Conservation (phyloP, 2,888 invertebrate species). For the Spisula subtruncata region DNA sequence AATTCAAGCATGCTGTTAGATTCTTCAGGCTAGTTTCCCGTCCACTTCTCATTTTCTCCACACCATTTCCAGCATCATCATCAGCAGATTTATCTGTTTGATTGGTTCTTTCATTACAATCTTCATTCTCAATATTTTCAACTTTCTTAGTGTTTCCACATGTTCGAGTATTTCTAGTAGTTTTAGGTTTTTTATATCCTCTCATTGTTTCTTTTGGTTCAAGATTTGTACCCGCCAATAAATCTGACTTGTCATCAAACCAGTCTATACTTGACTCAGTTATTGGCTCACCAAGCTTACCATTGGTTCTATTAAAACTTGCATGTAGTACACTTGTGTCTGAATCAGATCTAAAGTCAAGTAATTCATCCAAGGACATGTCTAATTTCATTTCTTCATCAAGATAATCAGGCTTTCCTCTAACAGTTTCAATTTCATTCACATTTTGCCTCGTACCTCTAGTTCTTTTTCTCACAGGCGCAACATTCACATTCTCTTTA, state of each 20-base stretch:
- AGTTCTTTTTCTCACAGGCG: slow-evolving; percentile 1
- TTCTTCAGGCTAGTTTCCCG: slow-evolving; percentile 30
- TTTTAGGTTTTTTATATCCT: slow-evolving; percentile 53
- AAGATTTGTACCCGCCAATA: neutral
- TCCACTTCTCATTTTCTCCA: slow-evolving; percentile 66
- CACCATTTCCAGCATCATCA: slow-evolving; percentile 13
- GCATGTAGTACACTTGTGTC: neutral
- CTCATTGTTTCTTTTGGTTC: slow-evolving; percentile 71
- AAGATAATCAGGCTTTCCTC: slow-evolving; percentile 15
- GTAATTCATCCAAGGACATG: slow-evolving; percentile 31
- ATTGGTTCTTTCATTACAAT: neutral
- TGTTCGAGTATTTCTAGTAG: slow-evolving; percentile 33
- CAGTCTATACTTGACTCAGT: neutral
- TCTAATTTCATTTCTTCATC: slow-evolving; percentile 29
- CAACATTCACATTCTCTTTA: slow-evolving; percentile 31
- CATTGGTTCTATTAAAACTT: neutral
- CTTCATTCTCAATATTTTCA: slow-evolving; percentile 25
- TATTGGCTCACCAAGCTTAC: neutral
- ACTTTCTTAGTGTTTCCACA: slow-evolving; percentile 18
- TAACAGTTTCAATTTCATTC: slow-evolving; percentile 26
- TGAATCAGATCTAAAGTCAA: slow-evolving; percentile 21
- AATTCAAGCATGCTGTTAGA: slow-evolving; percentile 45
- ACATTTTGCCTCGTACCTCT: slow-evolving; percentile 18
- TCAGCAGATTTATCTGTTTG: slow-evolving; percentile 1
- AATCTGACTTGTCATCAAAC: neutral